These are phyloP conservation scores for Aeoliscus strigatus DNA, from an alignment of 2,797 vertebrate species.

Conservation along the genomic window DNA sequence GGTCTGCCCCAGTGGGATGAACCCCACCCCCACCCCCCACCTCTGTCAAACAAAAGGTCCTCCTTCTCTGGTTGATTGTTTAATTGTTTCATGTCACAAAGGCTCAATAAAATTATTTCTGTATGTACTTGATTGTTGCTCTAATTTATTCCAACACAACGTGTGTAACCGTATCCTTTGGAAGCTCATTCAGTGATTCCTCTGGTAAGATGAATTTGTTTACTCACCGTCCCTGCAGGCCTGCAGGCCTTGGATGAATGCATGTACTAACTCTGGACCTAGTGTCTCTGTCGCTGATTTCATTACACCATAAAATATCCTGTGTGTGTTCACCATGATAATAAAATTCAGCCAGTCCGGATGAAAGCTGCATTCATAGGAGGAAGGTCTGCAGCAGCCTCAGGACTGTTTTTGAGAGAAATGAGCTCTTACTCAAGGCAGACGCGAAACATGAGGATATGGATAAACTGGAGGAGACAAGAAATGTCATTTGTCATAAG, in stretches of 20 bases:
- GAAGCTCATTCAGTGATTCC: conserved; percentile 24
- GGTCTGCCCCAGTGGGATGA: conserved; percentile 19
- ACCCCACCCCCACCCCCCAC: conserved; percentile 20
- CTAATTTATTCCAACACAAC: conserved; percentile 3
- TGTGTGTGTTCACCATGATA: conserved; percentile 18
- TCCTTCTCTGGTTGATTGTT: conserved; percentile 3
- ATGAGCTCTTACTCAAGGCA: conserved; percentile 1
- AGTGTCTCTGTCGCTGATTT: conserved; percentile 17
- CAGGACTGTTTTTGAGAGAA: neutral
- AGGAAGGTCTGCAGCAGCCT: conserved; percentile 1
- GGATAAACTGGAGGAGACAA: conserved; percentile 9
- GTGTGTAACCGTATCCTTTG: conserved; percentile 1
- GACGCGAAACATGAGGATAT: conserved; percentile 2
- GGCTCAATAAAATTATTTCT: neutral
- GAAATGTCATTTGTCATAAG: conserved; percentile 24
- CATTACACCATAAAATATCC: conserved; percentile 43
- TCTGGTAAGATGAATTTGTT: conserved; percentile 49
- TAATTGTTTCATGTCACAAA: conserved; percentile 4
- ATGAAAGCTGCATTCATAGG: conserved; percentile 19
- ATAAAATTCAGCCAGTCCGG: conserved; percentile 11
- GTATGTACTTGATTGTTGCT: conserved; percentile 1
- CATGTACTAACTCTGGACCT: neutral
- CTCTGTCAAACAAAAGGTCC: conserved; percentile 32
- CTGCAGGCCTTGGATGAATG: conserved; percentile 7
- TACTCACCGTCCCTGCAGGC: conserved; percentile 36